Conservation (phyloP, 2,113 vertebrate genomes). For the Acrocephalus kingi region DNA sequence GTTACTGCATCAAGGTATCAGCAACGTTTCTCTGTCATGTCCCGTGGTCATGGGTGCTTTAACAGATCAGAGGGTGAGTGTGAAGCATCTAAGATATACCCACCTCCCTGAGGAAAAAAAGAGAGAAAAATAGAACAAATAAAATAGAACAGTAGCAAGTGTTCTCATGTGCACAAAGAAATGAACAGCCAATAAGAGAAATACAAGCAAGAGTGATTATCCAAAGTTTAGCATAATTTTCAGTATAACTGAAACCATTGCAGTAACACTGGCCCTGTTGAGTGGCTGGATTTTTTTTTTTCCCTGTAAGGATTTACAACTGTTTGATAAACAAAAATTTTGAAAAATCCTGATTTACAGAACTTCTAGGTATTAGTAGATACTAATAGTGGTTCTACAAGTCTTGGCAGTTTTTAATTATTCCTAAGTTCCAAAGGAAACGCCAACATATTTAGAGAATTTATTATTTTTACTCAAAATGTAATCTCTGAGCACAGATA, state of each 20-base stretch:
- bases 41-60: neutral
- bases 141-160: neutral
- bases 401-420: neutral
- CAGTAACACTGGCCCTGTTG: neutral
- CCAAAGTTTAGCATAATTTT: neutral
- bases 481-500: neutral
- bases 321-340: neutral
- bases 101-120: neutral
- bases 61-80: neutral
- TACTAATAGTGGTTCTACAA: neutral
- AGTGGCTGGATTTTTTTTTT: neutral
- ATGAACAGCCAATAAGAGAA: neutral
- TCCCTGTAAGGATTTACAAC: neutral
- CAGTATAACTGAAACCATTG: neutral
- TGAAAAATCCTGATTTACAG: neutral
- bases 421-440: neutral
- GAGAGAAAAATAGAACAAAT: neutral
- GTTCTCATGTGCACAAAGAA: neutral
- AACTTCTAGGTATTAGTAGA: neutral
- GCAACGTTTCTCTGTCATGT: neutral
- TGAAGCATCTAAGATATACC: neutral
- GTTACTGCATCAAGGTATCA: neutral
- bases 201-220: neutral
- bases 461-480: neutral
- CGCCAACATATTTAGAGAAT: neutral